phyloP scores from a whole-genome alignment of 2,797 vertebrate genomes.

The Argyrosomus regius region DNA sequence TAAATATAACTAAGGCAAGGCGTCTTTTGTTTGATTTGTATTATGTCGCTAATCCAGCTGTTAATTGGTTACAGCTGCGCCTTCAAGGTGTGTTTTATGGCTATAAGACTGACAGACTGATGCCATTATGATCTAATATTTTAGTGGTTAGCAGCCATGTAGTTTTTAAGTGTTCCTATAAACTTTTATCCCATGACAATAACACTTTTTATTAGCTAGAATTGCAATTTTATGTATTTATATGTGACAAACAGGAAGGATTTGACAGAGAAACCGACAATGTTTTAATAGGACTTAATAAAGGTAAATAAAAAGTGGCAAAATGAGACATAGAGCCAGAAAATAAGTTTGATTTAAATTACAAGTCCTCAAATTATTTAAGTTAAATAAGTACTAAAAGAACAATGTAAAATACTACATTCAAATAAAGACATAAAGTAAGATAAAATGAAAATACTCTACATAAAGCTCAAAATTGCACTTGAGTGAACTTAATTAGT shows the following conservation, averaged over 20 bases:
- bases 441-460: not conserved
- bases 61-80: not conserved
- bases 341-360: not conserved
- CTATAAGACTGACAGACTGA: not conserved
- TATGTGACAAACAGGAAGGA: not conserved
- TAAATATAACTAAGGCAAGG: conserved; percentile 3
- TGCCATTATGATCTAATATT: not conserved
- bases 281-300: not conserved
- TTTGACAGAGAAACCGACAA: not conserved
- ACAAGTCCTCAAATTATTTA: not conserved
- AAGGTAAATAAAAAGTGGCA: not conserved
- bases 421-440: not conserved
- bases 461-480: not conserved
- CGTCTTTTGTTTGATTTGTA: conserved; percentile 7
- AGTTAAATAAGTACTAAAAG: not conserved
- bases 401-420: not conserved
- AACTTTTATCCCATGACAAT: not conserved
- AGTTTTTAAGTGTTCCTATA: not conserved
- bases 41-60: not conserved
- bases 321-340: not conserved
- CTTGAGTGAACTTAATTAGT: not conserved
- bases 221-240: not conserved
- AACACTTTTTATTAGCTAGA: not conserved
- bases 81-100: not conserved
- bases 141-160: not conserved